Evolutionary conservation across 2,113 vertebrate species (phyloP).

Genomic region (Sinocyclocheilus maitianheensis): DNA sequence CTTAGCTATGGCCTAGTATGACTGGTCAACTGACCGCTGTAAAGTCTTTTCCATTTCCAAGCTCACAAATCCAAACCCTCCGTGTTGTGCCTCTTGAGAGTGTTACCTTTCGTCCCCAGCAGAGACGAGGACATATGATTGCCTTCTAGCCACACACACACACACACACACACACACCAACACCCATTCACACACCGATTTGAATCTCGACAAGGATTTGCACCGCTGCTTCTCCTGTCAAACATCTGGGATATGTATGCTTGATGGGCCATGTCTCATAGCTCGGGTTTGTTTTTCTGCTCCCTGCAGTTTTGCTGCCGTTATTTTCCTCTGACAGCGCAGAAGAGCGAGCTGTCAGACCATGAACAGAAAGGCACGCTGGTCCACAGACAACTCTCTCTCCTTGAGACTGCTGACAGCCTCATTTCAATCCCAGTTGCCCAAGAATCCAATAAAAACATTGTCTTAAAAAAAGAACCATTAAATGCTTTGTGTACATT

Average conservation of each 20-base stretch:
- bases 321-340: conserved; percentile 36
- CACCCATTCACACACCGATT: neutral
- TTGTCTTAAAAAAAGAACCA: neutral
- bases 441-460: conserved; percentile 11
- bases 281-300: conserved; percentile 28
- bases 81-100: neutral
- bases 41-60: neutral
- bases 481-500: conserved; percentile 4
- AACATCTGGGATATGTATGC: conserved; percentile 22
- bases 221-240: conserved; percentile 16
- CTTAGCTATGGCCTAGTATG: neutral
- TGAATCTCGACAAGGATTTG: conserved; percentile 24
- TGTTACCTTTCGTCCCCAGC: neutral
- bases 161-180: neutral
- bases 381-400: neutral
- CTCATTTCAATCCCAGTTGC: neutral
- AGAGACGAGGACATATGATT: conserved; percentile 1
- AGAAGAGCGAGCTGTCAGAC: conserved; percentile 29
- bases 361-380: neutral
- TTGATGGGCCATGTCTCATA: conserved; percentile 26
- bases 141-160: neutral
- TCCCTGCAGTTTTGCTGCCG: conserved; percentile 10
- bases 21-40: neutral
- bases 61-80: neutral
- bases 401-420: neutral